Conservation (phyloP, 2,888 invertebrate species). For the Phengaris arion region DNA sequence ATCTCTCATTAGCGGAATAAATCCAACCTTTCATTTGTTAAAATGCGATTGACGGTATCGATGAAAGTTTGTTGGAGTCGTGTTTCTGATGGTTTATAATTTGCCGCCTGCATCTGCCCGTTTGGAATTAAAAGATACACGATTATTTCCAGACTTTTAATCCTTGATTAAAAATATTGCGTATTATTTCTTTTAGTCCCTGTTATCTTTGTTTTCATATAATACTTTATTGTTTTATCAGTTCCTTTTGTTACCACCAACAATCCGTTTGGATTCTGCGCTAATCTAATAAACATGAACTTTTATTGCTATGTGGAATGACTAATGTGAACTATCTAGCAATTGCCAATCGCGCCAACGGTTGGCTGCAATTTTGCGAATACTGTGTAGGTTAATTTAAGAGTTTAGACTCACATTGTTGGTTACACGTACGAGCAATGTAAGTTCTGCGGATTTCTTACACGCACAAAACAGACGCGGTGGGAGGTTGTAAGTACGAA, state of each 20-base stretch:
- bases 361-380: not conserved
- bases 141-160: not conserved
- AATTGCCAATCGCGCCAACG: not conserved
- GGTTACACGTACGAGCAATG: no score
- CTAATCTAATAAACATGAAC: no score
- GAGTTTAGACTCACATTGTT: no score
- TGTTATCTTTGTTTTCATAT: not conserved
- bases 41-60: slow-evolving; percentile 16
- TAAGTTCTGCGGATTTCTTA: no score
- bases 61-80: not conserved
- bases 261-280: no score
- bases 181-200: not conserved
- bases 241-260: not conserved
- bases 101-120: not conserved
- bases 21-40: not conserved
- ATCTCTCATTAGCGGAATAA: slow-evolving; percentile 24
- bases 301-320: not conserved
- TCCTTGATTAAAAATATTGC: not conserved
- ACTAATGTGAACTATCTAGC: not conserved
- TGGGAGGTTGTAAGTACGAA: no score
- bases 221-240: not conserved
- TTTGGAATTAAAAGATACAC: not conserved
- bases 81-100: slow-evolving; percentile 10
- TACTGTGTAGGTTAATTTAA: no score
- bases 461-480: no score